A percentile compares a stretch with the other conserved stretches of the same genome.
These are phyloP conservation scores for Gopherus flavomarginatus DNA, from an alignment of 2,113 vertebrate species.

Conservation along the genomic window DNA sequence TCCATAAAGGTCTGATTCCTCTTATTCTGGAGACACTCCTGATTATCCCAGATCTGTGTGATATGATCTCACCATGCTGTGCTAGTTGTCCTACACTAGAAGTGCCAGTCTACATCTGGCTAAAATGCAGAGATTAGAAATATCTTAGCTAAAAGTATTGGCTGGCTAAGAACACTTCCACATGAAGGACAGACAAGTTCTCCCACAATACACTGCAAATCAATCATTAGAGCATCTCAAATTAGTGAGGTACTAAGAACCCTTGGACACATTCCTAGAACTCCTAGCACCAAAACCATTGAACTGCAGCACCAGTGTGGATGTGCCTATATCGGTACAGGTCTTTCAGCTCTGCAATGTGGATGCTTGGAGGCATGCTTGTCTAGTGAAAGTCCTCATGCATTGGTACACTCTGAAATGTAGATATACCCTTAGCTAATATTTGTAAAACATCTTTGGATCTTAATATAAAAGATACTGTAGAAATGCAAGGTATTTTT, in stretches of 20 bases:
- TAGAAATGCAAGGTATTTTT: neutral
- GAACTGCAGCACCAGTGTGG: neutral
- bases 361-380: neutral
- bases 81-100: neutral
- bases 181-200: neutral
- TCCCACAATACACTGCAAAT: neutral
- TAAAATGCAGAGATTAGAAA: neutral
- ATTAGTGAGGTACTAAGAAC: neutral
- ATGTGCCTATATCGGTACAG: neutral
- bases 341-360: neutral
- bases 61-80: neutral
- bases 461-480: neutral
- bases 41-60: neutral
- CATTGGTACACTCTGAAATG: neutral
- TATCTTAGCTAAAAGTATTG: neutral
- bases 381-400: neutral
- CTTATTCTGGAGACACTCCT: neutral
- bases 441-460: neutral
- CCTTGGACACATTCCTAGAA: neutral
- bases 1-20: neutral
- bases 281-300: neutral
- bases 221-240: neutral
- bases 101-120: neutral
- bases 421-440: neutral
- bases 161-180: neutral